A percentile compares a stretch with the other conserved stretches of the same genome.
phyloP scores from a whole-genome alignment of 2,113 vertebrate species.

The Tupaia tana region DNA sequence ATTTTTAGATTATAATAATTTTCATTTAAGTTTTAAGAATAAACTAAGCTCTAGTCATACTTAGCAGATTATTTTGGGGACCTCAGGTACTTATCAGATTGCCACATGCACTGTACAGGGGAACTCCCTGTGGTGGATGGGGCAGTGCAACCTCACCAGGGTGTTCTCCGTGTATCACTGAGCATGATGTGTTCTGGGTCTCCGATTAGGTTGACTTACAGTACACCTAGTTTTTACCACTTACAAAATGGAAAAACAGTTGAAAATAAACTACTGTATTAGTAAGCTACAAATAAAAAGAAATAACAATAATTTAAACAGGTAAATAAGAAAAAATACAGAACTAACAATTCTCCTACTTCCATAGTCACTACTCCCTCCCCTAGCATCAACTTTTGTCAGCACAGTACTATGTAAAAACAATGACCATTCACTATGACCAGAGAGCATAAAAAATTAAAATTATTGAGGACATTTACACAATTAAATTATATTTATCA shows the following conservation, averaged over 20 bases:
- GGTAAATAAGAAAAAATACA: not conserved
- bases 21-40: not conserved
- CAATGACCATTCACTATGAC: constrained; percentile 27
- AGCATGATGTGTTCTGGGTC: not conserved
- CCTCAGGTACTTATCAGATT: not conserved
- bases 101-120: fast-evolving
- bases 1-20: not conserved
- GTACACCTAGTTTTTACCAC: not conserved
- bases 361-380: not conserved
- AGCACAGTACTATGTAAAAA: not conserved
- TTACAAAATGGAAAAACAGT: not conserved
- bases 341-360: not conserved
- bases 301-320: not conserved
- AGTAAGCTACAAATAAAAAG: constrained; percentile 3
- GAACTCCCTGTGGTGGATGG: fast-evolving
- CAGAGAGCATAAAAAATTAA: constrained; percentile 48
- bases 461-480: constrained; percentile 35
- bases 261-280: not conserved
- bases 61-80: not conserved
- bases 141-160: fast-evolving
- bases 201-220: not conserved
- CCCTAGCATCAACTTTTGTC: not conserved
- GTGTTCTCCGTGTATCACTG: fast-evolving
- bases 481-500: not conserved
- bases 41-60: not conserved